phyloP scores from a whole-genome alignment of 2,797 vertebrate species.

The Hyperoplus lanceolatus region DNA sequence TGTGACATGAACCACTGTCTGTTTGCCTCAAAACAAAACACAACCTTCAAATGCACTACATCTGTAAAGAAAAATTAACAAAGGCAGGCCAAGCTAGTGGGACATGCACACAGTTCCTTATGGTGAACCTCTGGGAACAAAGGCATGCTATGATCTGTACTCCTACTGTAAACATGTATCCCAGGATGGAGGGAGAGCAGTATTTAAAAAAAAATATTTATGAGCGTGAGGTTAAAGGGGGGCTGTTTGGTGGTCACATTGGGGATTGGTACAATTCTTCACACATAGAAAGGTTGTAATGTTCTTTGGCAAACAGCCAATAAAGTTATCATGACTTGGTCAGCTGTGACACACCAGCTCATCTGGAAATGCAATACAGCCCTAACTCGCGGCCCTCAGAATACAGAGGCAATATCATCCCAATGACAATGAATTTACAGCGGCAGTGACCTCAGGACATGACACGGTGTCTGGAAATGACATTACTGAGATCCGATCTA shows the following conservation, averaged over 20 bases:
- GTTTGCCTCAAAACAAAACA: not conserved
- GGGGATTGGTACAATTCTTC: conserved; percentile 48
- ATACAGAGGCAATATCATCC: conserved; percentile 61
- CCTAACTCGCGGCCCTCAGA: conserved; percentile 57
- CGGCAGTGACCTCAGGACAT: conserved; percentile 63
- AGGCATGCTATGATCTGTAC: conserved; percentile 32
- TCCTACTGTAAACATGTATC: conserved; percentile 50
- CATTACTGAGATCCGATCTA: conserved; percentile 55
- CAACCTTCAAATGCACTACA: not conserved
- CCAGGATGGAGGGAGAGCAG: conserved; percentile 29
- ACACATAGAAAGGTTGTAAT: conserved; percentile 42
- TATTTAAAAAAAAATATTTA: conserved; percentile 61
- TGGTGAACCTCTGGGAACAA: conserved; percentile 28
- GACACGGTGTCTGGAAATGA: conserved; percentile 66
- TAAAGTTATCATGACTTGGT: conserved; percentile 68
- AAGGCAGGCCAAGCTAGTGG: not conserved
- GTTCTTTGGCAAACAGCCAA: conserved; percentile 53
- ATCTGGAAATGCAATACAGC: conserved; percentile 80
- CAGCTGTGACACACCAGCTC: conserved; percentile 64
- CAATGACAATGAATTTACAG: conserved; percentile 74
- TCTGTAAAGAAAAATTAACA: too few relatives aligned
- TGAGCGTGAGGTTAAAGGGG: conserved; percentile 48
- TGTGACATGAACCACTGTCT: conserved; percentile 28
- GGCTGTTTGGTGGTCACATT: conserved; percentile 40
- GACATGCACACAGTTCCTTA: conserved; percentile 5